phyloP scores from a whole-genome alignment of 2,113 vertebrate genomes.

The Rhizomys pruinosus region DNA sequence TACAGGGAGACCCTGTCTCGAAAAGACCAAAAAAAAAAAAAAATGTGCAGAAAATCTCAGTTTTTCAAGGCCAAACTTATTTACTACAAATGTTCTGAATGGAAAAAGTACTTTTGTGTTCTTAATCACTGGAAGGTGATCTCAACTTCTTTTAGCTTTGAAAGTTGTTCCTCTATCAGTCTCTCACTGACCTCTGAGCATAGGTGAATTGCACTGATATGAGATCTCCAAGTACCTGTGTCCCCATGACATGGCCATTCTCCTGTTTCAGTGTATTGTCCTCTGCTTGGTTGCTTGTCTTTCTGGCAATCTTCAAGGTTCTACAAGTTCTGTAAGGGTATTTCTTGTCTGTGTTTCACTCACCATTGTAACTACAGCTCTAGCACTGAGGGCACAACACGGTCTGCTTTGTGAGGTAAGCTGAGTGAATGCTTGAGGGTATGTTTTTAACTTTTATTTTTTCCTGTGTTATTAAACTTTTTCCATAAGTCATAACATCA shows the following conservation, averaged over 20 bases:
- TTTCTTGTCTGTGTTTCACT: not conserved
- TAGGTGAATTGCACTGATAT: not conserved
- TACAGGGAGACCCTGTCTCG: no score
- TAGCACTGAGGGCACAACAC: not conserved
- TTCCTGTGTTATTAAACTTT: not conserved
- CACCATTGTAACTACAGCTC: not conserved
- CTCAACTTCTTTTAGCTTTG: slow-evolving; percentile 2
- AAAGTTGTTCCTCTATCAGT: not conserved
- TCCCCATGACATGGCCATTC: not conserved
- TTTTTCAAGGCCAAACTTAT: slow-evolving; percentile 23
- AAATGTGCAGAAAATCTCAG: slow-evolving; percentile 5
- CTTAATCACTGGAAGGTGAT: no score
- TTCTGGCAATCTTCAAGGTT: not conserved
- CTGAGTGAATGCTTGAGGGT: not conserved
- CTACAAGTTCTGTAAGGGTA: not conserved
- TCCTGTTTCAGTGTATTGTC: not conserved
- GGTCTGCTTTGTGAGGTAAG: not conserved
- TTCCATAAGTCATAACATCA: no score
- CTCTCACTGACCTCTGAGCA: not conserved
- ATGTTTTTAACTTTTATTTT: slow-evolving; percentile 30
- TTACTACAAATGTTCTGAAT: not conserved
- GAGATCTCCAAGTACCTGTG: not conserved
- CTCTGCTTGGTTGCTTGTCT: not conserved
- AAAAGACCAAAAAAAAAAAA: no score
- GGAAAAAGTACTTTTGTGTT: not conserved